A percentile compares a stretch with the other conserved stretches of the same genome.
Evolutionary conservation across 2,888 invertebrate genomes (phyloP).

Genomic region (Marasmarcha lunaedactyla): DNA sequence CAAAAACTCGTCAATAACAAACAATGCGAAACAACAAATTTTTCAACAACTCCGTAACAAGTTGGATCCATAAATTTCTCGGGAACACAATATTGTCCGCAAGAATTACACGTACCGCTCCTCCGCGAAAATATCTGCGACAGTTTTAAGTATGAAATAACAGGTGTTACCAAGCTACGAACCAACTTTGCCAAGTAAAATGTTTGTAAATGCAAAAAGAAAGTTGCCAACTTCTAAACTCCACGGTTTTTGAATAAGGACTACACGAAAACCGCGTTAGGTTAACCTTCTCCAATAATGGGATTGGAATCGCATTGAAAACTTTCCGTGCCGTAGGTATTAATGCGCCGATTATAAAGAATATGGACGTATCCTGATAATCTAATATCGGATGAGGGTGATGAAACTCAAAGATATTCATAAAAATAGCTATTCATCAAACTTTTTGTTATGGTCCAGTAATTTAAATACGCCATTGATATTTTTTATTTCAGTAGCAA

Average conservation of each 20-base stretch:
- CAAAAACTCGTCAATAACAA: too few relatives aligned
- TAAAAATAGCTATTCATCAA: too few relatives aligned
- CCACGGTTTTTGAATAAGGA: constrained; percentile 41
- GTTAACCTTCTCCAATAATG: constrained; percentile 28
- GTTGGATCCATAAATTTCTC: background rate
- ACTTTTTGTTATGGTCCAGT: too few relatives aligned
- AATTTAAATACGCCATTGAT: too few relatives aligned
- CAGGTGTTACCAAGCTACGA: constrained; percentile 24
- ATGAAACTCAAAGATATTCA: too few relatives aligned
- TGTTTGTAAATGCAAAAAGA: constrained; percentile 58
- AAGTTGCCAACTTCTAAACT: constrained; percentile 40
- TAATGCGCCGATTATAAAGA: constrained; percentile 19
- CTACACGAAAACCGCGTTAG: constrained; percentile 61
- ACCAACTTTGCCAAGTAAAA: constrained; percentile 43
- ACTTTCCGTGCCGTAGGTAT: constrained; percentile 32
- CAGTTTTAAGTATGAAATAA: constrained; percentile 37
- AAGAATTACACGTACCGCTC: constrained; percentile 8
- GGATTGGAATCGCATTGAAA: constrained; percentile 40
- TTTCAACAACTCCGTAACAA: background rate
- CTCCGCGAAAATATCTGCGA: constrained; percentile 1
- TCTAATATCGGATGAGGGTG: too few relatives aligned
- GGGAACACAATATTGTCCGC: background rate
- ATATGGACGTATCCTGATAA: too few relatives aligned
- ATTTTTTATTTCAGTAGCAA: too few relatives aligned
- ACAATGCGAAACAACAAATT: too few relatives aligned